These are phyloP conservation scores for Halocynthia aurantium DNA, from an alignment of 23 tunicate species.

Conservation along the genomic window DNA sequence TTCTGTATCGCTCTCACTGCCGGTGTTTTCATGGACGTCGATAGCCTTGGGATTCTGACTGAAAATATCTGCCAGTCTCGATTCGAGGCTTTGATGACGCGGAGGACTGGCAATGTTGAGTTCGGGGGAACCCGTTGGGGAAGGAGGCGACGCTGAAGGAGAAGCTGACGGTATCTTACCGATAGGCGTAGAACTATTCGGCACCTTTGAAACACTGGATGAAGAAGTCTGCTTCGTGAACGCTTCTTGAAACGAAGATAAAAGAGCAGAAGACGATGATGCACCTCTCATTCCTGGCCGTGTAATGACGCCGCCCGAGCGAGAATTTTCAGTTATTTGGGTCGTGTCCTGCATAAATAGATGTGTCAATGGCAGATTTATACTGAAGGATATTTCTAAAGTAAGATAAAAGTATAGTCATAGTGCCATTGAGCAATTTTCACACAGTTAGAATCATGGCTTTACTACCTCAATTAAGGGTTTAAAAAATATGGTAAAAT, in stretches of 20 bases:
- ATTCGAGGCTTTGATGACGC: conserved; percentile 79
- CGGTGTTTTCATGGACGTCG: conserved; percentile 15
- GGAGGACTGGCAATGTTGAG: conserved; percentile 77
- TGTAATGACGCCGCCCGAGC: conserved; percentile 3
- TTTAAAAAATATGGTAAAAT: too few species aligned
- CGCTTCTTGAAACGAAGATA: not conserved
- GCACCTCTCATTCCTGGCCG: conserved; percentile 81
- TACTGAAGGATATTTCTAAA: too few species aligned
- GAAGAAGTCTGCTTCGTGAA: not conserved
- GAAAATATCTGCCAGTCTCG: conserved; percentile 78
- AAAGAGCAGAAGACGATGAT: conserved; percentile 5
- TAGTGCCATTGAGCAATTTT: too few species aligned
- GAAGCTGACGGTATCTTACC: conserved; percentile 10
- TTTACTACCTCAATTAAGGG: too few species aligned
- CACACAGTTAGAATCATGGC: too few species aligned
- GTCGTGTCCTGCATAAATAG: too few species aligned
- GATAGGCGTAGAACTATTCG: not conserved
- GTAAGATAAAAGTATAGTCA: too few species aligned
- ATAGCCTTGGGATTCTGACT: conserved; percentile 13
- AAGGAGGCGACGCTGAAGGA: conserved; percentile 63
- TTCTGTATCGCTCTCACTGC: conserved; percentile 62
- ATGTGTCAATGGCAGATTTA: too few species aligned
- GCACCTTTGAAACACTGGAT: not conserved
- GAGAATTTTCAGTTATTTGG: too few species aligned
- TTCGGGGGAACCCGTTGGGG: conserved; percentile 82